Evolutionary conservation across 1,140 invertebrate genomes (phyloP), one percentile per base, ranked within the genome.

Genomic region (Penaeus vannamei): DNA sequence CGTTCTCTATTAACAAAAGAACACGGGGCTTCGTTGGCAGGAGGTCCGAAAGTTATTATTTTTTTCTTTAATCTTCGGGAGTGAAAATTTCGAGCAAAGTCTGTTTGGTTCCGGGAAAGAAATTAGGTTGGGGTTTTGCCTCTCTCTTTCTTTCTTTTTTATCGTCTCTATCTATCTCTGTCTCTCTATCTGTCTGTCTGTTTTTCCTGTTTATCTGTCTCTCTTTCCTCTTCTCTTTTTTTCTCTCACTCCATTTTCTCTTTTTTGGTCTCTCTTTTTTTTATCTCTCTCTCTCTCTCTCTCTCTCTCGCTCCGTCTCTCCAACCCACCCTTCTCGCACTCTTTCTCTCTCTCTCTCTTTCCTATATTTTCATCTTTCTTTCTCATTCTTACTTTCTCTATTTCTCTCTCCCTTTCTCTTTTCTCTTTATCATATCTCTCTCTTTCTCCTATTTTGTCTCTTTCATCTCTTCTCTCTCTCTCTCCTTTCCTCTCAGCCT

Each of bases 121-220:
- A 53, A 53, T 14, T 53, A 53, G 53, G 53, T 17, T 17, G 12
- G 53, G 53, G 5, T 20, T 79, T 0, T 79, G 10, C 46, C 10
- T 66, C 61, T 66, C 61, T 84, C 0, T 84, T 60, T 84, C 53
- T 84, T 32, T 84, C 82, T 61, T 60, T 84, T 60, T 84, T 29
- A 62, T 59, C 62, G 59, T 84, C 82, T 62, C 59, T 77, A 22
- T 29, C 72, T 77, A 22, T 77, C 72, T 77, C 72, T 77, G 23
- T 77, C 72, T 77, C 72, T 77, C 72, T 29, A 22, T 77, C 72
- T 77, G 29, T 77, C 72, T n/a, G 22, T 26, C 46, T 42, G 22
- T 42, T 7, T 26, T 2, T 77, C 7, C 4, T 4, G n/a, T 0
- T 29, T 0, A 5, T 29, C 14, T 19, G 5, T 20, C 20, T 5